A percentile compares a stretch with the other conserved stretches of the same genome.
Conservation (phyloP, 1,140 invertebrate species). For the Zeugodacus cucurbitae region DNA sequence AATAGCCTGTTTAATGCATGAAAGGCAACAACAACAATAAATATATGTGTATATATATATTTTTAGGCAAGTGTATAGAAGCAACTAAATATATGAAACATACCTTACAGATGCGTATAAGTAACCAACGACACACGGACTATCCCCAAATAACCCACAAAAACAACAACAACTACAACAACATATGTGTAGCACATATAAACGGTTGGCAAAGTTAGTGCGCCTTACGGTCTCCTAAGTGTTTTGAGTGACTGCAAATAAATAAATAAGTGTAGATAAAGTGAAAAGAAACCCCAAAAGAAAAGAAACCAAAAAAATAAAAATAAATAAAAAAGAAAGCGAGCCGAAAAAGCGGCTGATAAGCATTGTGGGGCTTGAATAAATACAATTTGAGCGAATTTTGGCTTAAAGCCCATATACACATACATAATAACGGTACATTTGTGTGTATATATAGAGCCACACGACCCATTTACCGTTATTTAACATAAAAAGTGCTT, state of each 20-base stretch:
- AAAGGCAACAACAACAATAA: not conserved
- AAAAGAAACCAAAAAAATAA: not conserved
- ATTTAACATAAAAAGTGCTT: not conserved
- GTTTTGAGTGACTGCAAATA: slow-evolving; percentile 6
- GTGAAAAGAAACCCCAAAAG: not conserved
- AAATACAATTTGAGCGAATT: not conserved
- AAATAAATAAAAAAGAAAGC: not conserved
- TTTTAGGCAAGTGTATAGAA: not conserved
- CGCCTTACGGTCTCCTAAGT: not conserved
- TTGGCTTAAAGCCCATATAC: not conserved
- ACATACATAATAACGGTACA: not conserved
- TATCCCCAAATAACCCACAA: not conserved
- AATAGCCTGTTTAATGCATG: too few species aligned
- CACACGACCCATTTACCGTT: not conserved
- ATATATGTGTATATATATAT: not conserved
- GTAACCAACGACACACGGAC: too few species aligned
- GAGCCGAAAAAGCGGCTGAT: too few species aligned
- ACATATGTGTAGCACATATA: not conserved
- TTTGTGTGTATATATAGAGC: too few species aligned
- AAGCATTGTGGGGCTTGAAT: not conserved
- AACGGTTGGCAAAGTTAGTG: not conserved
- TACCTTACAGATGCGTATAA: too few species aligned
- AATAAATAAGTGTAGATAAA: not conserved
- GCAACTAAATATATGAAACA: not conserved
- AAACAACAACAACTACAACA: not conserved